A percentile compares a stretch with the other conserved stretches of the same genome.
Conservation (phyloP, 2,113 vertebrate species). For the Phoxinus phoxinus region DNA sequence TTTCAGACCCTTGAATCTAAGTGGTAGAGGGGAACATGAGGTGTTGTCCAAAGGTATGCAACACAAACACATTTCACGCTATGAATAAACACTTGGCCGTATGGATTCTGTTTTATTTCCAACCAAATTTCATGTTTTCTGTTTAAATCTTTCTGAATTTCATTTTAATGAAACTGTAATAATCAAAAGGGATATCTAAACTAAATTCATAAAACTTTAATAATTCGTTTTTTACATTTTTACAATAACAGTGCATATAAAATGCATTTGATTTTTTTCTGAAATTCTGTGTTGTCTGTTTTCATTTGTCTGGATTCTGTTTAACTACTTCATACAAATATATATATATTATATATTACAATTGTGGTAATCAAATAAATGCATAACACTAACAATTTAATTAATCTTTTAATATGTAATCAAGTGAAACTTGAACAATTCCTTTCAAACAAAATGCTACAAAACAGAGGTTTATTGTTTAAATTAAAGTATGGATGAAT, state of each 20-base stretch:
- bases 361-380: not conserved
- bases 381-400: not conserved
- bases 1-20: constrained; percentile 89
- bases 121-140: not conserved
- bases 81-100: too few relatives aligned
- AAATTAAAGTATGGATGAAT: not conserved
- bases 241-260: not conserved
- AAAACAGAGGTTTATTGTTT: not conserved
- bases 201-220: not conserved
- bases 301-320: not conserved
- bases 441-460: not conserved
- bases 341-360: too few relatives aligned
- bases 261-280: not conserved
- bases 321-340: not conserved
- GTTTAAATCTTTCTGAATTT: not conserved
- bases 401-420: not conserved
- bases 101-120: too few relatives aligned
- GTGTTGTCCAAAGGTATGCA: not conserved
- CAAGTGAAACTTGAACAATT: not conserved
- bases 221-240: not conserved
- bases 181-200: not conserved
- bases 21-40: not conserved
- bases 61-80: not conserved
- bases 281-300: too few relatives aligned
- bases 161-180: not conserved